Evolutionary conservation across 2,797 vertebrate genomes (phyloP), one percentile per base, ranked within the genome.

Genomic region (Phoeniculus purpureus): DNA sequence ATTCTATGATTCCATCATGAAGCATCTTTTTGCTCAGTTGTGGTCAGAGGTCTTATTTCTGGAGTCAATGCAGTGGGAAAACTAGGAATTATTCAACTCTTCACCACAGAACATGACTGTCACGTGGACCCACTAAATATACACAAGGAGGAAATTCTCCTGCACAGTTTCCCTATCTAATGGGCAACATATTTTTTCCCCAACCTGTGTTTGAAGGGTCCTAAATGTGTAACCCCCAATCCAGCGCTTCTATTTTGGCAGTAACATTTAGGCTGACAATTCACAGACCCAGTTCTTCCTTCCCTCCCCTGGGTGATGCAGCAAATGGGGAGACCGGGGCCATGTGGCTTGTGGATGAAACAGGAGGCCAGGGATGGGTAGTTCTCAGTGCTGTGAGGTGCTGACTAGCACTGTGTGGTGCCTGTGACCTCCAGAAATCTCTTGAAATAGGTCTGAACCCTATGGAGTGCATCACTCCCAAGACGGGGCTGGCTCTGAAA

Each of bases 291-390:
- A 27, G 65, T 37, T 78, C 72, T 75, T 62, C 80, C 19, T 45
- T 75, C 47, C 27, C 32, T 62, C 7, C 11, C 0, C 0, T 13
- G 66, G 32, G 20, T 8, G 3, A 29, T 12, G 34, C 65, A 70
- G 68, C 26, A 26, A 3, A 40, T 4, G 29, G 32, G 29, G 75
- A 70, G 8, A 47, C 22, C 2, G 34, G 34, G 19, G 45, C 51
- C 0, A 1, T 17, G 74, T 2, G 2, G 48, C 66, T 60, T 3
- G 0, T 19, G 58, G 37, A 16, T 58, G 3, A 47, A 64, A 20
- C 34, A 52, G 54, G 48, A 31, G 19, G 50, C 21, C 78, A 45
- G 50, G n/a, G 52, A 9, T 23, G 29, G 37, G 31, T 1, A 1
- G 32, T 31, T 65, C 65, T 48, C 59, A 31, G 71, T 0, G 0